These are phyloP conservation scores for Perognathus longimembris DNA, from an alignment of 2,113 vertebrate species.

Conservation along the genomic window DNA sequence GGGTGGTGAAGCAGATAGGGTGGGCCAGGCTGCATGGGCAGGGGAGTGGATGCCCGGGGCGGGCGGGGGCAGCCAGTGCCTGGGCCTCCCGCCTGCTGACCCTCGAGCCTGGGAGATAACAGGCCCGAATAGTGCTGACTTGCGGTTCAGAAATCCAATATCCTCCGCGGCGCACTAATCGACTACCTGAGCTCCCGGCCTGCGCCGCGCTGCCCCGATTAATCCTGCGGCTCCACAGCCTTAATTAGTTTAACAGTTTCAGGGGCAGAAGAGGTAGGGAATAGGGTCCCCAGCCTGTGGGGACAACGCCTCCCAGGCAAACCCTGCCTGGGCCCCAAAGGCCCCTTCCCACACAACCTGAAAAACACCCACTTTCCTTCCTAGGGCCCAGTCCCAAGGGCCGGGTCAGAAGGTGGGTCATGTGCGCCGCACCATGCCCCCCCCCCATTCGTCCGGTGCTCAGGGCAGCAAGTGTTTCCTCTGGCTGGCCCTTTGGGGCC, in stretches of 20 bases:
- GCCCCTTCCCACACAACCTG: constrained; percentile 20
- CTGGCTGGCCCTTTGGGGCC: constrained; percentile 34
- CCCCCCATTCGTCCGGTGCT: neutral
- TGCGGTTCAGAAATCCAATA: constrained; percentile 85
- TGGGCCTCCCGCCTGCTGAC: constrained; percentile 78
- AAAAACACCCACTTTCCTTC: constrained; percentile 25
- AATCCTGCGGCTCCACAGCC: constrained; percentile 80
- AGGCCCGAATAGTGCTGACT: constrained; percentile 84
- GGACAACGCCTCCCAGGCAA: constrained; percentile 21
- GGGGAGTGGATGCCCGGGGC: constrained; percentile 29
- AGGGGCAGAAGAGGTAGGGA: constrained; percentile 74
- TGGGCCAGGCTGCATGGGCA: neutral
- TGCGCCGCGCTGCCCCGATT: constrained; percentile 80
- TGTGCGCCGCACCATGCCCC: neutral
- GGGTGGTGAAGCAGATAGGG: neutral
- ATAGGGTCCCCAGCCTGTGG: constrained; percentile 52
- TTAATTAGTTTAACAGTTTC: constrained; percentile 85
- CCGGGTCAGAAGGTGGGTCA: constrained; percentile 34
- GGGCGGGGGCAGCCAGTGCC: constrained; percentile 54
- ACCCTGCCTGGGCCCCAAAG: neutral
- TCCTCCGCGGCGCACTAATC: constrained; percentile 81
- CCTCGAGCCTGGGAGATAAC: constrained; percentile 81
- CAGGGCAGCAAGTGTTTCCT: neutral
- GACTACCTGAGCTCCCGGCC: constrained; percentile 82
- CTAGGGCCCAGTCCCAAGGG: neutral